Conservation (phyloP, 2,888 invertebrate genomes). For the Rapana venosa region DNA sequence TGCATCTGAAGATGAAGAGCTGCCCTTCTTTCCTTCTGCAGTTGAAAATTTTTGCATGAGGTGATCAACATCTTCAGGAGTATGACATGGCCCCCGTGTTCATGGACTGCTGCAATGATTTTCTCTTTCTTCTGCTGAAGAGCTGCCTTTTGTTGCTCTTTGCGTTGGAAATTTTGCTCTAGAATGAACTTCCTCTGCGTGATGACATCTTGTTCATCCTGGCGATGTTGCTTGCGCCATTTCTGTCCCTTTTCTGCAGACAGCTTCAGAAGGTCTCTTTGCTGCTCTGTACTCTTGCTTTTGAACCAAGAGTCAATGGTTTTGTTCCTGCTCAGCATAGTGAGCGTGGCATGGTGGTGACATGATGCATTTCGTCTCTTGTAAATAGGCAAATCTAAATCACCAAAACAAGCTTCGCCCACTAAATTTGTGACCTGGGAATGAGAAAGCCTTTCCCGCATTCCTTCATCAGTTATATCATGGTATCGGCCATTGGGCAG, state of each 20-base stretch:
- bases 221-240: background rate
- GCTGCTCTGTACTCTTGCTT: background rate
- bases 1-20: background rate
- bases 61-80: background rate
- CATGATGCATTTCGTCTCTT: constrained; percentile 22
- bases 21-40: background rate
- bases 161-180: background rate
- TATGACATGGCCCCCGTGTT: background rate
- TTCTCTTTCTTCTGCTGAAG: background rate
- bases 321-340: constrained; percentile 12
- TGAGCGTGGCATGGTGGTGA: constrained; percentile 23
- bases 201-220: background rate
- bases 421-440: constrained; percentile 11
- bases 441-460: background rate
- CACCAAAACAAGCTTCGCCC: constrained; percentile 28
- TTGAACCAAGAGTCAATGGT: background rate
- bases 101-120: background rate
- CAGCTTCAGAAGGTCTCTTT: background rate
- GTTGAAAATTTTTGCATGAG: background rate
- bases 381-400: constrained; percentile 20
- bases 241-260: background rate
- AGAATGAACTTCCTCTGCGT: background rate
- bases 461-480: background rate
- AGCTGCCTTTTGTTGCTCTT: background rate
- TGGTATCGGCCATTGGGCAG: background rate